These are phyloP conservation scores for Pyrocoelia pectoralis DNA, from an alignment of 2,888 invertebrate species.

Conservation along the genomic window DNA sequence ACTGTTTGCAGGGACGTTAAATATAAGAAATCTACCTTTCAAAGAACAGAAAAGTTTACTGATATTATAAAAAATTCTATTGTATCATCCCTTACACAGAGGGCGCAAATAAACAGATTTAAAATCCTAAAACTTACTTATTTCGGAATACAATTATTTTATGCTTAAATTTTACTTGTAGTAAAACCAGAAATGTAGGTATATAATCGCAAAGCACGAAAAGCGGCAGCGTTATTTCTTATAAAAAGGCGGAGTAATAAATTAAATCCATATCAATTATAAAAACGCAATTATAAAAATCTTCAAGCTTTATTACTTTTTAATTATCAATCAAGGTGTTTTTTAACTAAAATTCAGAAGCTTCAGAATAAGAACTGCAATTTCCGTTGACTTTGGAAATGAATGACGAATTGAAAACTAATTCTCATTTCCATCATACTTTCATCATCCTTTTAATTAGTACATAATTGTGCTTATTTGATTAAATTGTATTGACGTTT, in stretches of 20 bases:
- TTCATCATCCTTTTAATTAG: slow-evolving; percentile 36
- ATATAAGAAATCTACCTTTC: too few relatives aligned
- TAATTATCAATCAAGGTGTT: slow-evolving; percentile 20
- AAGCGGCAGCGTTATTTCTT: too few relatives aligned
- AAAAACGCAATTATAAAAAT: neutral
- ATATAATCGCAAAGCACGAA: too few relatives aligned
- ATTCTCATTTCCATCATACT: slow-evolving; percentile 45
- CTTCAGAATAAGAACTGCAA: slow-evolving; percentile 51
- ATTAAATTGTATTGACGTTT: slow-evolving; percentile 28
- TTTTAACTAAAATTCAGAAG: slow-evolving; percentile 41
- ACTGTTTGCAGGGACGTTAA: neutral
- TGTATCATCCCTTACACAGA: too few relatives aligned
- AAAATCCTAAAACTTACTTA: too few relatives aligned
- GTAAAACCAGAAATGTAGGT: too few relatives aligned
- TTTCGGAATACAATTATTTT: too few relatives aligned
- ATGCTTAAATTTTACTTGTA: too few relatives aligned
- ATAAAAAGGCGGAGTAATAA: neutral
- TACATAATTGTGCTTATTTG: slow-evolving; percentile 29
- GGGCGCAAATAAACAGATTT: too few relatives aligned
- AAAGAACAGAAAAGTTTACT: too few relatives aligned
- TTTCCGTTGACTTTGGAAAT: slow-evolving; percentile 56
- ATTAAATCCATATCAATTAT: neutral
- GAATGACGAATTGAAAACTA: slow-evolving; percentile 54
- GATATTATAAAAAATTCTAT: too few relatives aligned
- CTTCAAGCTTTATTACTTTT: neutral